Conservation (phyloP, 2,888 invertebrate genomes). For the Cantharis rustica region DNA sequence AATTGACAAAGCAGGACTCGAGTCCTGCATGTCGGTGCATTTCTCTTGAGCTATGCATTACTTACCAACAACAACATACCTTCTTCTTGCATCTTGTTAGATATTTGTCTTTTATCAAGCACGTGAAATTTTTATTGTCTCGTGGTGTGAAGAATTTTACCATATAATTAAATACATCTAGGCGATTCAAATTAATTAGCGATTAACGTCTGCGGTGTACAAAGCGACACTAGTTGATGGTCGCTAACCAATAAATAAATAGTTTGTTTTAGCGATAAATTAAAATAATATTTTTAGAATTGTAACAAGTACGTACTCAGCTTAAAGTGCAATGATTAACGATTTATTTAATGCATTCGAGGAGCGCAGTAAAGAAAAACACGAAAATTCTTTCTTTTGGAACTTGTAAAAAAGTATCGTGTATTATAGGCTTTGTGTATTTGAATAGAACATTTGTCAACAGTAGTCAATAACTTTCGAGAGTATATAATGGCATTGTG, state of each 20-base stretch:
- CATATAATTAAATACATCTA: constrained; percentile 51
- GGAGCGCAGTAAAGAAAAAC: constrained; percentile 52
- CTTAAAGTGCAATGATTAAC: constrained; percentile 55
- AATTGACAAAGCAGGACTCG: constrained; percentile 56
- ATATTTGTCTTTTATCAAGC: constrained; percentile 51
- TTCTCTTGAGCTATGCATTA: constrained; percentile 55
- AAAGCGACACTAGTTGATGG: not conserved
- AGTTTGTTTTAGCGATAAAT: not conserved
- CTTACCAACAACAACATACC: constrained; percentile 51
- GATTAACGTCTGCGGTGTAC: not conserved
- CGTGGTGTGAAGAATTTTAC: constrained; percentile 45
- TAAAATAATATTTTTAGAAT: not conserved
- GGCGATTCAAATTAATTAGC: not conserved
- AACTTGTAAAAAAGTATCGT: constrained; percentile 51
- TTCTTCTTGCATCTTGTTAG: constrained; percentile 52
- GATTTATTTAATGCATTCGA: constrained; percentile 54
- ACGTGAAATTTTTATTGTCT: constrained; percentile 45
- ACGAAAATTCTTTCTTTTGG: constrained; percentile 55
- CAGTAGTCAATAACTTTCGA: constrained; percentile 47
- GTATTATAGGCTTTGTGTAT: constrained; percentile 47
- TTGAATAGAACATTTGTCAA: constrained; percentile 55
- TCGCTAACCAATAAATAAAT: not conserved
- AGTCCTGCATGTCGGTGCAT: constrained; percentile 50
- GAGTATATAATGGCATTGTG: constrained; percentile 53
- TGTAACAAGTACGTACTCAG: constrained; percentile 34